A percentile compares a stretch with the other conserved stretches of the same genome.
phyloP scores from a whole-genome alignment of 2,797 vertebrate species.

The Ibycter americanus region DNA sequence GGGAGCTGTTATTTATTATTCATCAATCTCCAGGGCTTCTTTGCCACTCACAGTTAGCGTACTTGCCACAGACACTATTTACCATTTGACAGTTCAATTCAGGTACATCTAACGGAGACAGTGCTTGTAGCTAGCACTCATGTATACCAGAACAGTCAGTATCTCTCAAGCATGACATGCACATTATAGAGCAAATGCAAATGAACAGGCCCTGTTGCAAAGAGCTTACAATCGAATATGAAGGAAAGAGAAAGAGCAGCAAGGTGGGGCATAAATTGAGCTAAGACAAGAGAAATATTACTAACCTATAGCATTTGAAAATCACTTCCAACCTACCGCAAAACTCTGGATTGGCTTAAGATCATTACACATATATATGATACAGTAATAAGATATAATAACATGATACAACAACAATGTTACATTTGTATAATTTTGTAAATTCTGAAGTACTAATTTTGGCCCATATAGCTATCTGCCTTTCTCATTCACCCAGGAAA shows the following conservation, averaged over 20 bases:
- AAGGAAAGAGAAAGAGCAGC: not conserved
- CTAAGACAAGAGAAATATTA: not conserved
- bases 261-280: accelerated
- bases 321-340: not conserved
- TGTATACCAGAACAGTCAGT: conserved; percentile 37
- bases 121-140: conserved; percentile 4
- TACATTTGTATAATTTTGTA: not conserved
- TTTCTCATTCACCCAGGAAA: not conserved
- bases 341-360: not conserved
- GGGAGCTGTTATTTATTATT: conserved; percentile 40
- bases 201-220: conserved; percentile 15
- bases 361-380: not conserved
- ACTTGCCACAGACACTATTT: conserved; percentile 45
- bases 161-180: conserved; percentile 48
- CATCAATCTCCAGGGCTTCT: conserved; percentile 43
- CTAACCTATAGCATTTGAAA: not conserved
- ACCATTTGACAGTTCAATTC: conserved; percentile 67
- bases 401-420: not conserved
- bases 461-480: not conserved
- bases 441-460: not conserved
- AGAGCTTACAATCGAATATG: not conserved
- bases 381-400: not conserved
- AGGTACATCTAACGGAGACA: conserved; percentile 25
- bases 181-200: conserved; percentile 53
- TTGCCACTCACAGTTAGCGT: conserved; percentile 50